phyloP scores from a whole-genome alignment of 1,140 invertebrate genomes.

The Zaprionus nigranus region DNA sequence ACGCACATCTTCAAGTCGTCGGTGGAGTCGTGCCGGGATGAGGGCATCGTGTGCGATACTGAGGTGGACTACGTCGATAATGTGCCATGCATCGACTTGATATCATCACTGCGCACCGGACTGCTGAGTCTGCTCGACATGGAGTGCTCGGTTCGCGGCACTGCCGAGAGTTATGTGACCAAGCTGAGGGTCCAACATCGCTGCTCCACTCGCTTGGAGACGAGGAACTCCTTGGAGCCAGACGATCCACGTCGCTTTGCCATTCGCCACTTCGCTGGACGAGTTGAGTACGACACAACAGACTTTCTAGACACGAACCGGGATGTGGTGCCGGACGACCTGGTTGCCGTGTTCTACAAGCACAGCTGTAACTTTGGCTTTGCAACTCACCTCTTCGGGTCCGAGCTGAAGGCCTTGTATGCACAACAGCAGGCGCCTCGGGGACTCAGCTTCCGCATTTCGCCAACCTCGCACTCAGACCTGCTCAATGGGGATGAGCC shows the following conservation, averaged over 20 bases:
- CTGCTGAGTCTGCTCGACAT: slow-evolving; percentile 96
- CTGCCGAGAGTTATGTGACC: slow-evolving; percentile 94
- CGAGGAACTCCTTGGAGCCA: slow-evolving; percentile 85
- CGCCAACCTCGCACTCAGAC: slow-evolving; percentile 95
- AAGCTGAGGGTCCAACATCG: slow-evolving; percentile 94
- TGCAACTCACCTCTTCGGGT: slow-evolving; percentile 96
- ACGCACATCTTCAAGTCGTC: slow-evolving; percentile 98
- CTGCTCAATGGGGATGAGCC: slow-evolving; percentile 94
- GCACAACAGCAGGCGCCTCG: slow-evolving; percentile 92
- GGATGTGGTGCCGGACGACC: slow-evolving; percentile 95
- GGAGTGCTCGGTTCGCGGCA: slow-evolving; percentile 94
- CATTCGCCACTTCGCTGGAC: slow-evolving; percentile 96
- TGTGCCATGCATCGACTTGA: slow-evolving; percentile 97
- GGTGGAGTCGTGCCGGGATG: slow-evolving; percentile 96
- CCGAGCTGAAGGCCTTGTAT: slow-evolving; percentile 94
- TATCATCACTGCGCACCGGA: slow-evolving; percentile 96
- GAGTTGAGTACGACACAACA: slow-evolving; percentile 94
- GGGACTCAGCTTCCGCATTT: slow-evolving; percentile 94
- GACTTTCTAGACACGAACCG: slow-evolving; percentile 96
- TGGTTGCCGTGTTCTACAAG: slow-evolving; percentile 96
- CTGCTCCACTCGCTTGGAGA: slow-evolving; percentile 87
- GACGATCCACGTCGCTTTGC: slow-evolving; percentile 93
- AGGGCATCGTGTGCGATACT: slow-evolving; percentile 95
- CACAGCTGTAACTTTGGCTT: slow-evolving; percentile 97
- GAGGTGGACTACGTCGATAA: slow-evolving; percentile 98